phyloP scores from a whole-genome alignment of 2,797 vertebrate species.

The Manis crassicaudata region DNA sequence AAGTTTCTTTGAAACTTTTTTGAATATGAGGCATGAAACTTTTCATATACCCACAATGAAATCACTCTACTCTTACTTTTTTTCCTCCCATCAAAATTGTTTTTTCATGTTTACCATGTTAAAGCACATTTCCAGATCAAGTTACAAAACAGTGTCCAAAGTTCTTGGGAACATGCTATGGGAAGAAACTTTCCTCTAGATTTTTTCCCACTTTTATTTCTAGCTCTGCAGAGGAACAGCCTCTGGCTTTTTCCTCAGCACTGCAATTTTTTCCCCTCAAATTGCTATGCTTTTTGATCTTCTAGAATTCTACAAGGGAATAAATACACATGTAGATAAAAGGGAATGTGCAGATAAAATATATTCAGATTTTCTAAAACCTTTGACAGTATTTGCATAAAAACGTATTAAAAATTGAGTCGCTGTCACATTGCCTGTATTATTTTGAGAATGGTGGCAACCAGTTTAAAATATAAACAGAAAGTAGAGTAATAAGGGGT shows the following conservation, averaged over 20 bases:
- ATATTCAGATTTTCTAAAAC: slow-evolving; percentile 62
- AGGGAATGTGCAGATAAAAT: slow-evolving; percentile 50
- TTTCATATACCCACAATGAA: neutral
- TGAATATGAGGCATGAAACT: neutral
- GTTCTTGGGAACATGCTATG: neutral
- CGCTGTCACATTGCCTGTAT: neutral
- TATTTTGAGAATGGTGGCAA: slow-evolving; percentile 41
- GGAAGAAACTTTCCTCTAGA: slow-evolving; percentile 58
- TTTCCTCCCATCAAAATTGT: neutral
- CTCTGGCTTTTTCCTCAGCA: slow-evolving; percentile 59
- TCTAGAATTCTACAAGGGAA: slow-evolving; percentile 58
- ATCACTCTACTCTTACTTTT: neutral
- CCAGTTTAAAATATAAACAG: slow-evolving; percentile 45
- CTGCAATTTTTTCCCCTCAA: neutral
- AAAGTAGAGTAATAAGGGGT: neutral
- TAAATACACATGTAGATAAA: slow-evolving; percentile 72
- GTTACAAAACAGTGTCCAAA: slow-evolving; percentile 9
- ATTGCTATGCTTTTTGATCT: slow-evolving; percentile 68
- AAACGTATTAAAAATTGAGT: slow-evolving; percentile 51
- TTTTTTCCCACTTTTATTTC: slow-evolving; percentile 59
- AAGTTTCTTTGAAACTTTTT: slow-evolving; percentile 38
- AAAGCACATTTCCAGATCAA: neutral
- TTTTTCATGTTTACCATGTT: slow-evolving; percentile 11
- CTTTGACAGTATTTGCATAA: slow-evolving; percentile 65
- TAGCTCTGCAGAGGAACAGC: neutral